Evolutionary conservation across 2,113 vertebrate genomes (phyloP), one percentile per base, ranked within the genome.

Genomic region (Alethe diademata): DNA sequence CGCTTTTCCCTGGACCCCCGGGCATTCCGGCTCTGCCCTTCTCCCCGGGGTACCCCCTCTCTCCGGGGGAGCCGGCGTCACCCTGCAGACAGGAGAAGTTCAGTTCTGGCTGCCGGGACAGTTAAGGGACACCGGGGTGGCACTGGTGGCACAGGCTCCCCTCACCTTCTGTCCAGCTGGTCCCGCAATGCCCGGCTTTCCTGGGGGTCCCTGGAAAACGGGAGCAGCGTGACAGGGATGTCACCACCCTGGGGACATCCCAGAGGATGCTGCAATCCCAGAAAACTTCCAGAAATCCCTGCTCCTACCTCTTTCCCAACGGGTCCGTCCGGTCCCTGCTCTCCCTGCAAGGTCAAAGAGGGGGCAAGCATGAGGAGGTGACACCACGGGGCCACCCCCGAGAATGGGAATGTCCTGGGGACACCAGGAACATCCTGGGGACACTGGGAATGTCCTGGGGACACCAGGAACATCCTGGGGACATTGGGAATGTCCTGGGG

Each of bases 11-110:
- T 0, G 98, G 98, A 11, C 98, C 98, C 3, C 99, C 99, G 1
- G 99, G 99, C 80, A 95, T 98, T 4, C 99, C 99, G 0, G 99
- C 98, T 92, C 99, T 97, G n/a, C 99, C 99, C 82, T 99, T 98
- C 93, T 99, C 99, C 31, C 99, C 99, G 3, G 98, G 96, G 54
- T 98, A 62, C 2, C 99, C 99, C 61, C 97, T 98, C 89, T 98
- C 98, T 3, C 99, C 99, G 1, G 95, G 50, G 24, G 97, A 45
- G 20, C 99, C 99, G 4, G 97, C 80, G 33, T 99, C 99, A 17
- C 99, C 99, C 99, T 99, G 48, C 0, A 7, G 93, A 26, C 25
- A 14, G 8, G 11, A 31, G 14, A 20, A 1, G 33, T 29, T 78
- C 75, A 88, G 62, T 15, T 12, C 36, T 1, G 13, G 15, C 2